Base-by-base conservation (phyloP, 2,113 vertebrate genomes). In the Collichthys lucidus region DNA sequence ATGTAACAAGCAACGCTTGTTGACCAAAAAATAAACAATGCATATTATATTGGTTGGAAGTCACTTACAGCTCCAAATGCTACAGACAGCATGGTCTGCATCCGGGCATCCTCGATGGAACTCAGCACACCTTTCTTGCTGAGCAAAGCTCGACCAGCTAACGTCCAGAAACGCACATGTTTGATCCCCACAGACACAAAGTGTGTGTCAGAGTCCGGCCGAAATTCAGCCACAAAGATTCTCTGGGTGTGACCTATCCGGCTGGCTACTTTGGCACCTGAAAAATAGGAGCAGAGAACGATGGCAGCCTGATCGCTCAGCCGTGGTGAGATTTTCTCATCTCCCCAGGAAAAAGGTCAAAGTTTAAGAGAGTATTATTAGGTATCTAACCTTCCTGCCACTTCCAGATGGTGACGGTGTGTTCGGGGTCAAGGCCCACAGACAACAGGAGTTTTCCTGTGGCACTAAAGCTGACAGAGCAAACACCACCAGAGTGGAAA, bases 161-260 rank as follows among this genome's bases (percentile, higher is more conserved):
- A 92, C 0, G 96, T 98, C 98, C 98, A 99, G 95, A 99, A 99
- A 62, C 96, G 96, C 65, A 99, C 97, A 0, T 99, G 98, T 31
- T 98, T 98, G n/a, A 99, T 96, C 66, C 98, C 98, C 91, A 99
- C 98, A 4, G 98, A 98, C 89, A 99, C 98, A 94, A 99, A 99
- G 94, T 97, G 97, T 5, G 97, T 98, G 86, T 99, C 98, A 0
- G 98, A 99, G 91, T 99, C 98, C 0, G 98, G 98, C 5, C 98
- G 95, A 92, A 99, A 99, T 92, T 99, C 98, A 4, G 98, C 97
- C 93, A 99, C 98, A 93, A 99, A 99, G 92, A 99, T 98, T 74
- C 98, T 96, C 85, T 98, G 97, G 74, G 94, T 97, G 88, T 99
- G 98, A 74, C 97, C 98, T 16, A 95, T 93, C 85, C 95, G 94